phyloP scores from a whole-genome alignment of 2,113 vertebrate species.

The Cromileptes altivelis region DNA sequence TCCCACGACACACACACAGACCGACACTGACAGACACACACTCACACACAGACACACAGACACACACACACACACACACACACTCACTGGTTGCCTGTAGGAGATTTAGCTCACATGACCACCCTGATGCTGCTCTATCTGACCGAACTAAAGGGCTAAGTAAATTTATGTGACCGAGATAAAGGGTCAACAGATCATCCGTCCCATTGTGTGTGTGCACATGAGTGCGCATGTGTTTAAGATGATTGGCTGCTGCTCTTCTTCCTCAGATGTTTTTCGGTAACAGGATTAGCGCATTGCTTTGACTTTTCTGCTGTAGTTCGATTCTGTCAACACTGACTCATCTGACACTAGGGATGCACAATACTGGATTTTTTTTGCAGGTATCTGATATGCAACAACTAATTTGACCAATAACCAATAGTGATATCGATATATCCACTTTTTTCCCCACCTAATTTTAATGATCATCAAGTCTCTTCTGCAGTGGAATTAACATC shows the following conservation, averaged over 20 bases:
- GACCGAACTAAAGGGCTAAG: conserved; percentile 56
- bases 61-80: conserved; percentile 24
- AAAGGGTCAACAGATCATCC: conserved; percentile 19
- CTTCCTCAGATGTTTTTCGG: too few species aligned
- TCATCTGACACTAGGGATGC: too few species aligned
- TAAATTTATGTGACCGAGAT: conserved; percentile 46
- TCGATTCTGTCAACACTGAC: too few species aligned
- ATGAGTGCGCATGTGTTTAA: neutral
- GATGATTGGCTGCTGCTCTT: too few species aligned
- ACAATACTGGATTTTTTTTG: too few species aligned
- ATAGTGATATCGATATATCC: too few species aligned
- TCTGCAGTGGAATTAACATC: too few species aligned
- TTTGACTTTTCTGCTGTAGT: neutral
- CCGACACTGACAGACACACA: conserved; percentile 23
- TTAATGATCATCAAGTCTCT: too few species aligned
- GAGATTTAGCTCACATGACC: conserved; percentile 58
- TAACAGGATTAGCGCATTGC: neutral
- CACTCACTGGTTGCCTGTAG: conserved; percentile 11
- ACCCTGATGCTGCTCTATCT: conserved; percentile 32
- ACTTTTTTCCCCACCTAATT: too few species aligned
- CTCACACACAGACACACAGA: conserved; percentile 25
- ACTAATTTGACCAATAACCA: too few species aligned
- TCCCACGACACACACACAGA: neutral
- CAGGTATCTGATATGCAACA: too few species aligned
- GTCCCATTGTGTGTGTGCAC: neutral